Evolutionary conservation across 2,113 vertebrate species (phyloP).

Genomic region (Prionailurus bengalensis): DNA sequence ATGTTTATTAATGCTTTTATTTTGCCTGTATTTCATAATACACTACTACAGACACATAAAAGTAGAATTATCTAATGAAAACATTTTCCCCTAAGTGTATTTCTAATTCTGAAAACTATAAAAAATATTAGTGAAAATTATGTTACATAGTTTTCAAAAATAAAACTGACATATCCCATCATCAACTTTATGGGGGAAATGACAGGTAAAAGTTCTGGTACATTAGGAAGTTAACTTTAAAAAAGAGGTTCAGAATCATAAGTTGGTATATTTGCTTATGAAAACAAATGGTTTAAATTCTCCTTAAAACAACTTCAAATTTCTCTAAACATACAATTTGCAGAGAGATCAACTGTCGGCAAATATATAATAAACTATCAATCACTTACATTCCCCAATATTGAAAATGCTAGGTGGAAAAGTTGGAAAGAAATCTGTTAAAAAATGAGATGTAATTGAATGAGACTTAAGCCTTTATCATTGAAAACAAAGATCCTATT

Average conservation of each 20-base stretch:
- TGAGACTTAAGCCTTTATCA: conserved; percentile 14
- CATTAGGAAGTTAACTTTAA: conserved; percentile 36
- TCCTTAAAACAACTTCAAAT: conserved; percentile 61
- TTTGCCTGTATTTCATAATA: conserved; percentile 64
- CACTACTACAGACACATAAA: conserved; percentile 49
- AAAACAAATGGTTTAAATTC: conserved; percentile 62
- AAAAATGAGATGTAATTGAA: conserved; percentile 45
- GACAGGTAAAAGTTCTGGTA: conserved; percentile 39
- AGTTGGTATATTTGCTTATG: conserved; percentile 21
- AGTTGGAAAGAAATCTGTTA: conserved; percentile 43
- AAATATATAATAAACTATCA: background rate
- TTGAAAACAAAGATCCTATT: conserved; percentile 52
- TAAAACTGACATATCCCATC: conserved; percentile 29
- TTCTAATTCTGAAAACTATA: conserved; percentile 64
- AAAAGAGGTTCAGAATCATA: conserved; percentile 41
- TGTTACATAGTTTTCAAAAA: conserved; percentile 67
- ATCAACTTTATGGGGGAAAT: conserved; percentile 43
- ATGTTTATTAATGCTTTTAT: conserved; percentile 66
- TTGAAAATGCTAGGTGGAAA: conserved; percentile 27
- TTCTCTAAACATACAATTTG: conserved; percentile 59
- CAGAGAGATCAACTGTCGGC: conserved; percentile 51
- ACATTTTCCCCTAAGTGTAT: conserved; percentile 51
- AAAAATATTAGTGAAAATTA: conserved; percentile 66
- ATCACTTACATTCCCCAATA: conserved; percentile 44
- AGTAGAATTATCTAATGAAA: conserved; percentile 63